Evolutionary conservation across 1,140 invertebrate species (phyloP), one percentile per base, ranked within the genome.

Genomic region (Drosophila parabipectinata): DNA sequence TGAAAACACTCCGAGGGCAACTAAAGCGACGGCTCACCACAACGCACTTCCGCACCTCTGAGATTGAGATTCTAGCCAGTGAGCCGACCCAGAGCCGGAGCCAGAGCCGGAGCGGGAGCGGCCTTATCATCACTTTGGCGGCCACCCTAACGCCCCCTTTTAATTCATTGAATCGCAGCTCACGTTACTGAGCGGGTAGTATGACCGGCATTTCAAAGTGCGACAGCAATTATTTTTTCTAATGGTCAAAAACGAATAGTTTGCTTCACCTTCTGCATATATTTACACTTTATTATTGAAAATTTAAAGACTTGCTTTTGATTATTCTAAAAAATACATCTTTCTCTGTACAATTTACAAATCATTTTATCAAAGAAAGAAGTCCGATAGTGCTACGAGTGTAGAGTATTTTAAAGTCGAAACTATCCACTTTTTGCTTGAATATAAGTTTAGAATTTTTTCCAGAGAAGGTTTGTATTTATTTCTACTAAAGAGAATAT

Each of bases 41-140:
- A 44, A 84, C 82, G 82, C 81, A 84, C 81, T 84, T 85, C 76
- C 78, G 60, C 50, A 61, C 26, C 24, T 41, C 62, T 52, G 53
- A 47, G 66, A 69, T 67, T 68, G 44, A 56, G 26, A 2, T 9
- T n/a, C 63, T 45, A 2, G 34, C 10, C 12, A 12, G 34, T 28
- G 26, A 28, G 26, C 26, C 26, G 6, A 28, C 26, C 26, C 26
- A 10, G 8, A 34, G 32, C 32, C 9, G 21, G 50, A 57, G 60
- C 18, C 18, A 18, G 18, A 18, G 18, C 32, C 21, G 12, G 21
- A 37, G 41, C n/a, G 39, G 37, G 9, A 73, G 57, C 39, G 28
- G 10, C n/a, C 18, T 28, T 32, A 32, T 44, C 41, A 44, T 7
- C 41, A 18, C 28, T n/a, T 50, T 21, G n/a, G 71, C 45, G 52